phyloP scores from a whole-genome alignment of 2,113 vertebrate species.

The Carlito syrichta region DNA sequence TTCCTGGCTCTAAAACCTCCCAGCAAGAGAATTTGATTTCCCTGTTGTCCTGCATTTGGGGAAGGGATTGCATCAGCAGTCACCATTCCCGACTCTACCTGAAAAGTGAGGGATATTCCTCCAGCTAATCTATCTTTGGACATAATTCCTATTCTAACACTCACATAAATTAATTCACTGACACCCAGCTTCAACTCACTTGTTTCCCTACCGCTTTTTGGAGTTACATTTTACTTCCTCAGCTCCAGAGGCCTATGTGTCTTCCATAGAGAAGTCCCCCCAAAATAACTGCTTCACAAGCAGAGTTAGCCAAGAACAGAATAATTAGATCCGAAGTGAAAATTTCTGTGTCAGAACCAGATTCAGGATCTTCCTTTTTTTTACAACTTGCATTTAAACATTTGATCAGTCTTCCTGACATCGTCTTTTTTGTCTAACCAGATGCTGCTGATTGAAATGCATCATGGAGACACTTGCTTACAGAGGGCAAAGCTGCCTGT shows the following conservation, averaged over 20 bases:
- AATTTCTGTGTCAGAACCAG: background rate
- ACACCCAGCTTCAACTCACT: background rate
- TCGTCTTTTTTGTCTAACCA: background rate
- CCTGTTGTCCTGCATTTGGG: background rate
- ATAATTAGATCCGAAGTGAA: background rate
- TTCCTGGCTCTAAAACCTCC: slow-evolving; percentile 67
- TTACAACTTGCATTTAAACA: background rate
- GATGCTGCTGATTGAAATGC: background rate
- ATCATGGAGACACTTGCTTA: background rate
- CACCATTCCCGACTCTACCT: background rate
- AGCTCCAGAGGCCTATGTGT: background rate
- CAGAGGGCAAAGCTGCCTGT: background rate
- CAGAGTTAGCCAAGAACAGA: background rate
- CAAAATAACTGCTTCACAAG: background rate
- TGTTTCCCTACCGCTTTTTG: background rate
- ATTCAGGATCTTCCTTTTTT: background rate
- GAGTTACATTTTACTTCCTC: background rate
- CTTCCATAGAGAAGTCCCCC: background rate
- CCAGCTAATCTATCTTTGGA: background rate
- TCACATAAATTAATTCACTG: background rate
- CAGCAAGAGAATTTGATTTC: slow-evolving; percentile 53
- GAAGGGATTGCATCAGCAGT: background rate
- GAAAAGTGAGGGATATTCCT: background rate
- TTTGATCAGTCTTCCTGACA: background rate
- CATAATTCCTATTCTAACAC: background rate